Percentiles rank a stretch among this genome's conserved stretches.
Conservation (phyloP, 2,113 vertebrate species). For the Amia ocellicauda region DNA sequence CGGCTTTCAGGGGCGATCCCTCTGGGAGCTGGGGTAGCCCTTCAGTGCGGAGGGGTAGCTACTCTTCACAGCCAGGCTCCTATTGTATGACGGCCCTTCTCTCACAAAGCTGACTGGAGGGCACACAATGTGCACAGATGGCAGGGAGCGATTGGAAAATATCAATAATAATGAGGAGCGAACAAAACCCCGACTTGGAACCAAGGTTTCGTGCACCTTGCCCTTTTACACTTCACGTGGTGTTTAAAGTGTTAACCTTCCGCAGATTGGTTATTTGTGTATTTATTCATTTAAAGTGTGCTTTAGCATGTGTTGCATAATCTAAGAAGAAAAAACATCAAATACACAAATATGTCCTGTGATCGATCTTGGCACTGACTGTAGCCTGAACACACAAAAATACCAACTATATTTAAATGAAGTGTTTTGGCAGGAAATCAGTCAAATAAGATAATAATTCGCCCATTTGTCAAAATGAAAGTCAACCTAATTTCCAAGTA, state of each 20-base stretch:
- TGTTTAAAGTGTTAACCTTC: slow-evolving; percentile 40
- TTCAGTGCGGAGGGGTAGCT: slow-evolving; percentile 26
- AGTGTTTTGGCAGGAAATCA: too few species aligned
- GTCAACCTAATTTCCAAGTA: too few species aligned
- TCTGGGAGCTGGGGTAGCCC: slow-evolving; percentile 8
- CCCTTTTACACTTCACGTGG: slow-evolving; percentile 36
- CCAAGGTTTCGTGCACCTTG: slow-evolving; percentile 39
- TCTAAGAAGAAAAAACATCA: too few species aligned
- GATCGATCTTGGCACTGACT: too few species aligned
- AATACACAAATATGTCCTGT: too few species aligned
- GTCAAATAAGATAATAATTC: too few species aligned
- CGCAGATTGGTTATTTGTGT: slow-evolving; percentile 26
- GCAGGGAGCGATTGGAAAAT: slow-evolving; percentile 38
- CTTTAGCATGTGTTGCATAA: too few species aligned
- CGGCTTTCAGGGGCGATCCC: background rate
- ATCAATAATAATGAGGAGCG: slow-evolving; percentile 41
- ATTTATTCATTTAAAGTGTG: too few species aligned
- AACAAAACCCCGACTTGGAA: slow-evolving; percentile 37
- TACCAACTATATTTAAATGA: too few species aligned
- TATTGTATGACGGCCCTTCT: slow-evolving; percentile 36
- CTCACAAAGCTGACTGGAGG: slow-evolving; percentile 38
- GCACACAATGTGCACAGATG: slow-evolving; percentile 49
- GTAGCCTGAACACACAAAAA: too few species aligned
- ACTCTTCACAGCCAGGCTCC: slow-evolving; percentile 18
- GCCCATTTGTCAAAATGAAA: too few species aligned